Conservation (phyloP, 2,113 vertebrate genomes). For the Cavia aperea region DNA sequence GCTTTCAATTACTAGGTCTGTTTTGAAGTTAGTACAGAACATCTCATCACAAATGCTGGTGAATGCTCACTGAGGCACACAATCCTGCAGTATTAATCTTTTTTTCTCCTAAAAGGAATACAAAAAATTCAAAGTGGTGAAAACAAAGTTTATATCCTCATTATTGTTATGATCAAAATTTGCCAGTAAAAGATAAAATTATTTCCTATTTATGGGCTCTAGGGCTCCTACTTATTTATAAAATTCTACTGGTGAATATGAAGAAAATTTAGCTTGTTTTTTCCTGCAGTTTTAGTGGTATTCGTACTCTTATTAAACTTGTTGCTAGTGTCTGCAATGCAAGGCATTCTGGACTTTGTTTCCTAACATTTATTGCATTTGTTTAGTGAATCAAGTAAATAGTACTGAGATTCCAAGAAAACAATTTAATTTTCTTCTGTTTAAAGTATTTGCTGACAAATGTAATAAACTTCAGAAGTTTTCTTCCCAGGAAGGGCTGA, state of each 20-base stretch:
- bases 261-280: neutral
- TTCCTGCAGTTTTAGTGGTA: neutral
- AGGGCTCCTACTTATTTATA: conserved; percentile 25
- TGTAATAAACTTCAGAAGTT: neutral
- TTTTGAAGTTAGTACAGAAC: conserved; percentile 60
- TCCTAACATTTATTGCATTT: conserved; percentile 35
- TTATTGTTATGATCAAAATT: conserved; percentile 39
- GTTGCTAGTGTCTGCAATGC: neutral
- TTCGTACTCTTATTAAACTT: conserved; percentile 12
- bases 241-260: conserved; percentile 31
- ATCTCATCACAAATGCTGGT: conserved; percentile 51
- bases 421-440: conserved; percentile 29
- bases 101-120: neutral
- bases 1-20: conserved; percentile 57
- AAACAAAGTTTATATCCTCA: neutral
- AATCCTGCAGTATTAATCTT: neutral
- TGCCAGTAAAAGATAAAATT: conserved; percentile 33
- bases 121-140: neutral
- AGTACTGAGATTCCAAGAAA: conserved; percentile 18
- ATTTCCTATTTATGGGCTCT: conserved; percentile 31
- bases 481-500: conserved; percentile 37
- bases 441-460: conserved; percentile 37
- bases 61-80: conserved; percentile 10
- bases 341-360: conserved; percentile 33
- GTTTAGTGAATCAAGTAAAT: neutral